Conservation (phyloP, 2,888 invertebrate genomes). For the Leptinotarsa haldemani region DNA sequence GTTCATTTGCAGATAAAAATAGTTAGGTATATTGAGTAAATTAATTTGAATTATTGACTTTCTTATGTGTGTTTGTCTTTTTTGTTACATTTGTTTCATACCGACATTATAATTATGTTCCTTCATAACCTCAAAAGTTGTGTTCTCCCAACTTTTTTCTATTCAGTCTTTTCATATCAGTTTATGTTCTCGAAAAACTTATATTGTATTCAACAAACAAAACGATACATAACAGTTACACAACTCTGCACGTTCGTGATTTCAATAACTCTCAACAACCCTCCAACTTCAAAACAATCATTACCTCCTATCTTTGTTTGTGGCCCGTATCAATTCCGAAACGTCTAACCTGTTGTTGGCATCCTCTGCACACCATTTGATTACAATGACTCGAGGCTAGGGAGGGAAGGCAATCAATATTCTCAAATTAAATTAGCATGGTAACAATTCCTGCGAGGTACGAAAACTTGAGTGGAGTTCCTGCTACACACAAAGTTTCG, state of each 20-base stretch:
- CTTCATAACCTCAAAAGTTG: too few relatives aligned
- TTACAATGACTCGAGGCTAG: conserved; percentile 13
- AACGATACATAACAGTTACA: too few relatives aligned
- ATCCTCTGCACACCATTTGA: conserved; percentile 17
- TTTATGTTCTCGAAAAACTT: too few relatives aligned
- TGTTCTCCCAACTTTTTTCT: too few relatives aligned
- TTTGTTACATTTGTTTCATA: too few relatives aligned
- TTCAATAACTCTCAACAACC: not conserved
- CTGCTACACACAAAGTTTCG: conserved; percentile 20
- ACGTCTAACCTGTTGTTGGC: conserved; percentile 17
- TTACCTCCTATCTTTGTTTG: conserved; percentile 1
- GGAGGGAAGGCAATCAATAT: conserved; percentile 13
- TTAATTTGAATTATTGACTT: too few relatives aligned
- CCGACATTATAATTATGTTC: too few relatives aligned
- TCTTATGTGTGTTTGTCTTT: too few relatives aligned
- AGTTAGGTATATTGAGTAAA: too few relatives aligned
- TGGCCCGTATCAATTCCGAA: conserved; percentile 7
- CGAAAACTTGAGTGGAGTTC: conserved; percentile 35
- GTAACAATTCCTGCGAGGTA: conserved; percentile 49
- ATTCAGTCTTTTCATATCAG: too few relatives aligned
- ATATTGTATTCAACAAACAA: too few relatives aligned
- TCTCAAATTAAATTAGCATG: conserved; percentile 51
- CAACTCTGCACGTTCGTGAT: not conserved
- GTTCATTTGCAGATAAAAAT: too few relatives aligned
- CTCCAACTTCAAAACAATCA: not conserved